Conservation (phyloP, 2,797 vertebrate species). For the Notolabrus celidotus region DNA sequence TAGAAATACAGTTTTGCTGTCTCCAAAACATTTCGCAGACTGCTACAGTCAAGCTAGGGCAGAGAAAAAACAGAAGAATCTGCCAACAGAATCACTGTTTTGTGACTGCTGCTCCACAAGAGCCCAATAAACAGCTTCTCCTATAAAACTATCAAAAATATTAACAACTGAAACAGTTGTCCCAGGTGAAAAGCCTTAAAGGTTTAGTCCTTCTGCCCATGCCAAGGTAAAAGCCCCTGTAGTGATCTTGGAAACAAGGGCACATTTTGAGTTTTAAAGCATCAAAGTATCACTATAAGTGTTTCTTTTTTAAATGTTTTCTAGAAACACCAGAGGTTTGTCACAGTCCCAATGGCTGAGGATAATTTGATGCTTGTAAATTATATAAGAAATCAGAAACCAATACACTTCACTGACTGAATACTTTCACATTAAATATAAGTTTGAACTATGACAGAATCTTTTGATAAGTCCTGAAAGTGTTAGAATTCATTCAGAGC, state of each 20-base stretch:
- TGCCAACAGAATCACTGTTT: neutral
- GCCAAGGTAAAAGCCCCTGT: neutral
- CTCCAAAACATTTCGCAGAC: neutral
- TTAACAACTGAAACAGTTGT: neutral
- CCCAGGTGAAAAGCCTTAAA: neutral
- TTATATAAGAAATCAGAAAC: neutral
- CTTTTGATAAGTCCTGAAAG: too few relatives aligned
- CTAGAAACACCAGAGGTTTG: neutral
- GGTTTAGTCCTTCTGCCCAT: neutral
- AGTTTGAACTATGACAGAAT: neutral
- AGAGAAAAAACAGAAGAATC: neutral
- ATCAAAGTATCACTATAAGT: neutral
- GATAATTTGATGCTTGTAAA: neutral
- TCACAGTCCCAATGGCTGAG: neutral
- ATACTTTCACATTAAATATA: neutral
- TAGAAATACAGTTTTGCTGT: too few relatives aligned
- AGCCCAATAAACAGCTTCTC: neutral
- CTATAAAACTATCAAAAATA: conserved; percentile 5
- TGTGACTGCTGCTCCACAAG: neutral
- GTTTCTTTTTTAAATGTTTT: conserved; percentile 20
- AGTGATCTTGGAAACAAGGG: neutral
- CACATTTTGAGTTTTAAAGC: neutral
- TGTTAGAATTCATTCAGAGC: too few relatives aligned
- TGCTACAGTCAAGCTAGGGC: neutral
- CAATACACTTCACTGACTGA: too few relatives aligned